phyloP scores from a whole-genome alignment of 2,797 vertebrate species.

The Myotis myotis region DNA sequence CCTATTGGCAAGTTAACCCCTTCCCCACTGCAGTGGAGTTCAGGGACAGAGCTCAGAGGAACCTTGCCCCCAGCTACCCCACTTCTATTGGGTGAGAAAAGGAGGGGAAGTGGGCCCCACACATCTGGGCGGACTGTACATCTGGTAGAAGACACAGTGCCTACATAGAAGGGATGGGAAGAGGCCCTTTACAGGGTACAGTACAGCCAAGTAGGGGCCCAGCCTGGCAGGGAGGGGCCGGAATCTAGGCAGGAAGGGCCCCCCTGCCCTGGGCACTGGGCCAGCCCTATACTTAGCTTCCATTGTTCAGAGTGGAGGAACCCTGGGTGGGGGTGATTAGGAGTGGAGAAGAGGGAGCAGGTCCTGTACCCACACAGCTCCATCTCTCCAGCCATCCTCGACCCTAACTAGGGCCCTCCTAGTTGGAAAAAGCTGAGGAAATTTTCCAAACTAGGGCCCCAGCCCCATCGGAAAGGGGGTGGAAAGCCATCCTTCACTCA shows the following conservation, averaged over 20 bases:
- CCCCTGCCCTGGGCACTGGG: slow-evolving; percentile 70
- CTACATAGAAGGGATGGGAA: slow-evolving; percentile 57
- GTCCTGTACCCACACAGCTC: slow-evolving; percentile 40
- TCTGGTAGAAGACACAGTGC: slow-evolving; percentile 69
- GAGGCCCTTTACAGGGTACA: slow-evolving; percentile 67
- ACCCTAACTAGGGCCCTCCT: slow-evolving; percentile 57
- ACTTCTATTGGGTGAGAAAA: slow-evolving; percentile 7
- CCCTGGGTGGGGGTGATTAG: slow-evolving; percentile 62
- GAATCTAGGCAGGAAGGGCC: slow-evolving; percentile 70
- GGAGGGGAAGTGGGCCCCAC: slow-evolving; percentile 50
- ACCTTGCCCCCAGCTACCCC: background rate
- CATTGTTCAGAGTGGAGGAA: slow-evolving; percentile 74
- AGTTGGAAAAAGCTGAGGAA: slow-evolving; percentile 32
- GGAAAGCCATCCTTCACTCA: slow-evolving; percentile 77
- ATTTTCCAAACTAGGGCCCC: slow-evolving; percentile 48
- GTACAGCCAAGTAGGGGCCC: slow-evolving; percentile 66
- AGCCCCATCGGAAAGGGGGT: background rate
- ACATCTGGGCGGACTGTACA: slow-evolving; percentile 67
- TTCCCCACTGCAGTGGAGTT: slow-evolving; percentile 43
- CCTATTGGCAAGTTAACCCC: slow-evolving; percentile 75
- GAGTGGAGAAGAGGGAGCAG: slow-evolving; percentile 46
- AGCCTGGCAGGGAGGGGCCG: slow-evolving; percentile 72
- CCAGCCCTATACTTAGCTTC: slow-evolving; percentile 80
- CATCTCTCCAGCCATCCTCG: slow-evolving; percentile 23
- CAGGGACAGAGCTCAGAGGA: slow-evolving; percentile 9